Conservation (phyloP, 2,797 vertebrate species). For the Periophthalmus magnuspinnatus region DNA sequence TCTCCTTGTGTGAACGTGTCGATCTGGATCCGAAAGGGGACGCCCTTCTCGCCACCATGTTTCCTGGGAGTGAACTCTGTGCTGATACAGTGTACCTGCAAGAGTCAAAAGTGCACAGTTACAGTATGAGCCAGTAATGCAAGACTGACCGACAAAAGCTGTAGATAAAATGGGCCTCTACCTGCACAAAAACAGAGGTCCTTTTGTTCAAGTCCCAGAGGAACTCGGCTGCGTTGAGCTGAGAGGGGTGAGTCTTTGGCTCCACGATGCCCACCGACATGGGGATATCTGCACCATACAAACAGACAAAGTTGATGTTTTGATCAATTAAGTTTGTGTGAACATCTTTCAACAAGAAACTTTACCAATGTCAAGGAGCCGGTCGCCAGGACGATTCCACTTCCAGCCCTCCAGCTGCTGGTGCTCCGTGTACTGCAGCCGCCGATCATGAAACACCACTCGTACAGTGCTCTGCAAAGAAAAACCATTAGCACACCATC, state of each 20-base stretch:
- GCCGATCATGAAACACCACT: constrained; percentile 83
- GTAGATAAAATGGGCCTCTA: constrained; percentile 50
- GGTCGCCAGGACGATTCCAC: constrained; percentile 84
- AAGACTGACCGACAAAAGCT: neutral
- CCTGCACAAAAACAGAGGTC: constrained; percentile 96
- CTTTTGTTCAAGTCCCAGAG: constrained; percentile 95
- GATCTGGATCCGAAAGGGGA: constrained; percentile 93
- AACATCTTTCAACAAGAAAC: constrained; percentile 19
- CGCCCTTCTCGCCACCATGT: constrained; percentile 94
- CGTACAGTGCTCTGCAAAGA: constrained; percentile 75
- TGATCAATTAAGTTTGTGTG: constrained; percentile 18
- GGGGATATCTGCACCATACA: constrained; percentile 84
- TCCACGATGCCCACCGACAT: constrained; percentile 97
- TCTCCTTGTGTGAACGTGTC: constrained; percentile 92
- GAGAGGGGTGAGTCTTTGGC: constrained; percentile 90
- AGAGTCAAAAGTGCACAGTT: neutral
- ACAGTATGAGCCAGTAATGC: constrained; percentile 17
- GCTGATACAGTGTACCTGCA: constrained; percentile 95
- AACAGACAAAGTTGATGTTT: constrained; percentile 28
- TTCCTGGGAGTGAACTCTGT: constrained; percentile 97
- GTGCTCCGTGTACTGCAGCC: constrained; percentile 85
- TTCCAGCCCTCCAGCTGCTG: constrained; percentile 87
- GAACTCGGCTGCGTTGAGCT: constrained; percentile 95
- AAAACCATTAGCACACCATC: constrained; percentile 21
- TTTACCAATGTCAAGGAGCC: constrained; percentile 84